Percentiles rank a stretch among this genome's conserved stretches.
Conservation (phyloP, 2,113 vertebrate genomes). For the Xyrauchen texanus region DNA sequence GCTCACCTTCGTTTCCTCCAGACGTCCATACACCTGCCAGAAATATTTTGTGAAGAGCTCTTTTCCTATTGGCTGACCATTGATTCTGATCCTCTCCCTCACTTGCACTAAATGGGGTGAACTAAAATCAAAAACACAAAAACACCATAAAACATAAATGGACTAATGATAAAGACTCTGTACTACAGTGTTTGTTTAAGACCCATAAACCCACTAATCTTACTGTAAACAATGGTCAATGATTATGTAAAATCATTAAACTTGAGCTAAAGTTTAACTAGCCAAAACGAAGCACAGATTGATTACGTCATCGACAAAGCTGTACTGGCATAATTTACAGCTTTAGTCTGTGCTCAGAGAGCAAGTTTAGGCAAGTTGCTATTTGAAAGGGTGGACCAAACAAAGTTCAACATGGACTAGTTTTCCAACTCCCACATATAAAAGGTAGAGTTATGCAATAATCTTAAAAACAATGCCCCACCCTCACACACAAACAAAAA, state of each 20-base stretch:
- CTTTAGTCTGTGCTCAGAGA: no score
- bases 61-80: constrained; percentile 87
- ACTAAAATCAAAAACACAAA: constrained; percentile 65
- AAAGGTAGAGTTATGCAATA: constrained; percentile 1
- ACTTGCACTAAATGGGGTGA: constrained; percentile 96
- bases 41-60: constrained; percentile 94
- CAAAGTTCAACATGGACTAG: background rate
- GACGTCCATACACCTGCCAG: constrained; percentile 87
- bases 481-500: background rate
- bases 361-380: background rate
- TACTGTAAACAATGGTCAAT: background rate
- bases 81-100: constrained; percentile 91
- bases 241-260: background rate
- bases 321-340: background rate
- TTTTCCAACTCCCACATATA: background rate
- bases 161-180: no score
- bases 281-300: background rate
- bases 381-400: background rate
- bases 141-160: background rate
- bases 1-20: constrained; percentile 86
- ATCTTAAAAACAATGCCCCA: background rate
- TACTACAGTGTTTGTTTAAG: no score
- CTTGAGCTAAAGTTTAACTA: constrained; percentile 9
- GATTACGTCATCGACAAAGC: background rate
- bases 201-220: no score